Percentiles rank a stretch among this genome's conserved stretches.
These are phyloP conservation scores for Tonatia bakeri DNA, from an alignment of 2,113 vertebrate species.

Conservation along the genomic window DNA sequence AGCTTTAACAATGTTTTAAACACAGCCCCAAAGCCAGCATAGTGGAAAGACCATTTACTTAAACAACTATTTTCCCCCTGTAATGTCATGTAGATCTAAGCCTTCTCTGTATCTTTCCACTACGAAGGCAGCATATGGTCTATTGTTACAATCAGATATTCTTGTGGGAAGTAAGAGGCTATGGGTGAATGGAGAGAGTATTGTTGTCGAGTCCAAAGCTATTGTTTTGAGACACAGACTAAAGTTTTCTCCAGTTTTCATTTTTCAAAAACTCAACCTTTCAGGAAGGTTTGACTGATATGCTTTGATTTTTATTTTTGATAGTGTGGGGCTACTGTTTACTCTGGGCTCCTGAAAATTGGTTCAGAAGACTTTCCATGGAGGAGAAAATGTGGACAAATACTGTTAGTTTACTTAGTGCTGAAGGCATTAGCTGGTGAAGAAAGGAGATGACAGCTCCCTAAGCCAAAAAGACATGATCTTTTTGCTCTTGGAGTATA, in stretches of 20 bases:
- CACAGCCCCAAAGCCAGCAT: conserved; percentile 3
- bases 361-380: background rate
- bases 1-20: conserved; percentile 45
- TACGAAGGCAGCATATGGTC: conserved; percentile 14
- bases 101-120: conserved; percentile 13
- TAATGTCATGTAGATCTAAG: conserved; percentile 38
- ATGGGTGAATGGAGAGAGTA: conserved; percentile 14
- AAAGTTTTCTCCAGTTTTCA: conserved; percentile 37
- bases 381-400: conserved; percentile 46
- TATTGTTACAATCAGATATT: conserved; percentile 42
- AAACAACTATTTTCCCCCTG: background rate
- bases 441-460: conserved; percentile 42
- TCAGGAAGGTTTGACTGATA: background rate
- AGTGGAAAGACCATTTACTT: conserved; percentile 45
- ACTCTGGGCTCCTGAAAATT: conserved; percentile 34
- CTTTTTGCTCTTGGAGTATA: background rate
- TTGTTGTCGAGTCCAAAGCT: background rate
- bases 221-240: background rate
- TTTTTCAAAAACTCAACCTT: conserved; percentile 43
- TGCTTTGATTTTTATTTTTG: conserved; percentile 39
- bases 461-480: background rate
- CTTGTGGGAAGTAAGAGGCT: conserved; percentile 16
- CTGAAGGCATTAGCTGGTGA: conserved; percentile 46
- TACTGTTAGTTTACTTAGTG: conserved; percentile 48
- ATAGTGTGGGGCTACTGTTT: conserved; percentile 17